These are phyloP conservation scores for Listronotus bonariensis DNA, from an alignment of 1,140 invertebrate genomes.

Conservation along the genomic window DNA sequence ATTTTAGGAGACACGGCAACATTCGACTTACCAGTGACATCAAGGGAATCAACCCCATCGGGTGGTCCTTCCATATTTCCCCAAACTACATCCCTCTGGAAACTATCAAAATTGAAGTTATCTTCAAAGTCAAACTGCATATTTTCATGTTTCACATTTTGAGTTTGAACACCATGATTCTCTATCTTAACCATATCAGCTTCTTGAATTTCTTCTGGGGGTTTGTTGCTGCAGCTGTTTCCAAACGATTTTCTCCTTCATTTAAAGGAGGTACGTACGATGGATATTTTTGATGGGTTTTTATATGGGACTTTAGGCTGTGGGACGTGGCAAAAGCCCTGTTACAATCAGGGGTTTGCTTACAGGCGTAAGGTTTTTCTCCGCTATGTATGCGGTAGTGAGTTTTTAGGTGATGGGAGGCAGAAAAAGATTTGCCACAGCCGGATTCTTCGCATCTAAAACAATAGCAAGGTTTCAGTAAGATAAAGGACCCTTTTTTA, in stretches of 20 bases:
- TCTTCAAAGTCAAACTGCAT: constrained; percentile 38
- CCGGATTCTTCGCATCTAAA: constrained; percentile 77
- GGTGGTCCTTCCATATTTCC: constrained; percentile 13
- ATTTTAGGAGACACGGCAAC: no score
- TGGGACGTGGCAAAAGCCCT: constrained; percentile 78
- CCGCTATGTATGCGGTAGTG: constrained; percentile 76
- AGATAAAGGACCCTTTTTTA: no score
- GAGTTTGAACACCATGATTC: neutral
- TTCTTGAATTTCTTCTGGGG: neutral
- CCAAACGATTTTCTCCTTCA: constrained; percentile 22
- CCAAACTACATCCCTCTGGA: constrained; percentile 34
- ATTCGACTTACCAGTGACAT: constrained; percentile 7
- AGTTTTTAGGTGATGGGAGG: constrained; percentile 91
- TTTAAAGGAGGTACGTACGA: neutral
- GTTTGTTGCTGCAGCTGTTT: constrained; percentile 6
- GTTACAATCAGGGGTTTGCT: constrained; percentile 67
- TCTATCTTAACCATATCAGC: constrained; percentile 1
- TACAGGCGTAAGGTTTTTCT: constrained; percentile 78
- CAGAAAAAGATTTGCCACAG: constrained; percentile 90
- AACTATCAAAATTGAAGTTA: constrained; percentile 36
- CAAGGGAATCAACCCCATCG: neutral
- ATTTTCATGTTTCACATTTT: constrained; percentile 17
- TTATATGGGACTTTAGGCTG: constrained; percentile 78
- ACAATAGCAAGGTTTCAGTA: neutral
- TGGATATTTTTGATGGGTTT: constrained; percentile 56